These are phyloP conservation scores for Eupithecia inturbata DNA, from an alignment of 2,888 invertebrate species.

Conservation along the genomic window DNA sequence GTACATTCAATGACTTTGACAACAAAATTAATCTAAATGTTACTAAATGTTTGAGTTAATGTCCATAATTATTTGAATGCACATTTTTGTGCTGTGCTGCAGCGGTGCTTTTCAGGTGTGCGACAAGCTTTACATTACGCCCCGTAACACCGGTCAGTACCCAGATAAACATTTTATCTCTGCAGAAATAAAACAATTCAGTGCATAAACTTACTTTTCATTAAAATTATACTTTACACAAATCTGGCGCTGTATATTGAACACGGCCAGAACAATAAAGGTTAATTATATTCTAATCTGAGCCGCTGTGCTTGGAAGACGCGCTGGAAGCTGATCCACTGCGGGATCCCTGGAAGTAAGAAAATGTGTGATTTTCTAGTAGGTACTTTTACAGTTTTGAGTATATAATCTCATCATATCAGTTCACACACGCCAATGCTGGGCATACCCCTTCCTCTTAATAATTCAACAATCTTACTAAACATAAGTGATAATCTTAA, in stretches of 20 bases:
- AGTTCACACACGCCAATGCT: too few relatives aligned
- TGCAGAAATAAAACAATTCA: slow-evolving; percentile 1
- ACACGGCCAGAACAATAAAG: slow-evolving; percentile 1
- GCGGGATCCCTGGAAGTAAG: slow-evolving; percentile 68
- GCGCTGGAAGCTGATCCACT: slow-evolving; percentile 78
- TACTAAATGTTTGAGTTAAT: too few relatives aligned
- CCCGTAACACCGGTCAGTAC: too few relatives aligned
- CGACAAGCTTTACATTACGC: too few relatives aligned
- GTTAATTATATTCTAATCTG: slow-evolving; percentile 56
- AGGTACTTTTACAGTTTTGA: neutral
- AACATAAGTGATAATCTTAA: too few relatives aligned
- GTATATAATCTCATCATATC: slow-evolving; percentile 7
- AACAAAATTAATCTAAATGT: too few relatives aligned
- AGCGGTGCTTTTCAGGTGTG: too few relatives aligned
- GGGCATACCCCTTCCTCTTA: too few relatives aligned
- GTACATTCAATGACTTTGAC: too few relatives aligned
- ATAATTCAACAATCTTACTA: too few relatives aligned
- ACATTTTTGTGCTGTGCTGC: too few relatives aligned
- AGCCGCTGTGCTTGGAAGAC: slow-evolving; percentile 72
- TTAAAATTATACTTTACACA: slow-evolving; percentile 41
- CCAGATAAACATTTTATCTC: neutral
- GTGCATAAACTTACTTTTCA: slow-evolving; percentile 14
- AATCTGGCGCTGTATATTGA: neutral
- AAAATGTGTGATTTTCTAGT: neutral
- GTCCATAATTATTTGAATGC: too few relatives aligned